phyloP scores from a whole-genome alignment of 2,113 vertebrate genomes.

The Benitochromis conjunctus region DNA sequence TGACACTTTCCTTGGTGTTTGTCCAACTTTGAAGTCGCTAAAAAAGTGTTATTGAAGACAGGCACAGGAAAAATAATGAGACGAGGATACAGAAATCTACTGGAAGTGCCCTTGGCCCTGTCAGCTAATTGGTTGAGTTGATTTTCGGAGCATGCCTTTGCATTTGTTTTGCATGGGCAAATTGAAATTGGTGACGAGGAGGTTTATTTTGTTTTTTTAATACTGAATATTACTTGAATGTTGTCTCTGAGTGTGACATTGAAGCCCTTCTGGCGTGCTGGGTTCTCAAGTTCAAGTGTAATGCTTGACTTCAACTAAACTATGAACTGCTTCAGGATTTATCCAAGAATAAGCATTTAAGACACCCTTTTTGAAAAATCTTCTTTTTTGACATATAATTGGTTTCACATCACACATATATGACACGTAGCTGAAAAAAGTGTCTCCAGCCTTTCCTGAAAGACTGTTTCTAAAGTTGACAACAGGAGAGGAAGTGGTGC shows the following conservation, averaged over 20 bases:
- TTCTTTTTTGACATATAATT: background rate
- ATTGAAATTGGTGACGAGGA: background rate
- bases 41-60: conserved; percentile 14
- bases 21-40: conserved; percentile 43
- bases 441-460: background rate
- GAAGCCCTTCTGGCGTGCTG: background rate
- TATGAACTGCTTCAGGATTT: background rate
- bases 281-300: background rate
- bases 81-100: background rate
- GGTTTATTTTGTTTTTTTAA: background rate
- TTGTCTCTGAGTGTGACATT: background rate
- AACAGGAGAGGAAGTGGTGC: background rate
- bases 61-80: conserved; percentile 28
- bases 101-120: conserved; percentile 4
- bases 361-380: background rate
- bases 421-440: background rate
- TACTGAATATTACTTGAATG: background rate
- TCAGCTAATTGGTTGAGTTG: conserved; percentile 11
- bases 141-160: conserved; percentile 9
- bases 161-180: conserved; percentile 2
- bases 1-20: conserved; percentile 43
- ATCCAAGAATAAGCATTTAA: background rate
- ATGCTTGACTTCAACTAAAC: background rate
- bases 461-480: background rate
- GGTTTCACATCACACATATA: background rate